Evolutionary conservation across 2,888 invertebrate species (phyloP).

Genomic region (Polydrusus cervinus): DNA sequence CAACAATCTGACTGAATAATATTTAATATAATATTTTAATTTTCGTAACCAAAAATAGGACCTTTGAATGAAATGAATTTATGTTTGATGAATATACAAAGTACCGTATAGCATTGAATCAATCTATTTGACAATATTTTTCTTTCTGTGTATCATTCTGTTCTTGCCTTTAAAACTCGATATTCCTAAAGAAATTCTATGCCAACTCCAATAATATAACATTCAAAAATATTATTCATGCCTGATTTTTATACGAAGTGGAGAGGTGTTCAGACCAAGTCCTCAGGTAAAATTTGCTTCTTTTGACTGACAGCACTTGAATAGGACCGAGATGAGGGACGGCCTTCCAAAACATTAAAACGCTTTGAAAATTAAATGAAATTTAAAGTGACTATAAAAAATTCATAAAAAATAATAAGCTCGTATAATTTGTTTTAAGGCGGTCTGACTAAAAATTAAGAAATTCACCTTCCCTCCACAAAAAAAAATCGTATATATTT

Average conservation of each 20-base stretch:
- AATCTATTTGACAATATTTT: too few species aligned
- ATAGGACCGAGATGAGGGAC: slow-evolving; percentile 39
- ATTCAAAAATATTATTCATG: slow-evolving; percentile 45
- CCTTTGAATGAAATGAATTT: too few species aligned
- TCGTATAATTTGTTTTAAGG: not conserved
- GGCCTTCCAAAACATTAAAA: slow-evolving; percentile 31
- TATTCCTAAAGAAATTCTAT: slow-evolving; percentile 19
- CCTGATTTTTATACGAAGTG: slow-evolving; percentile 32
- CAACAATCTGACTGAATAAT: too few species aligned
- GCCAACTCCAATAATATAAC: slow-evolving; percentile 27
- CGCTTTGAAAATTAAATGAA: slow-evolving; percentile 36
- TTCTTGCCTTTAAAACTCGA: slow-evolving; percentile 9
- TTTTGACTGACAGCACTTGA: slow-evolving; percentile 43
- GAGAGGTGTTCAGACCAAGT: slow-evolving; percentile 31
- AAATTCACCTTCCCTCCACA: not conserved
- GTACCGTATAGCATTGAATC: too few species aligned
- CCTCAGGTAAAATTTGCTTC: slow-evolving; percentile 40
- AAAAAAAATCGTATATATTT: not conserved
- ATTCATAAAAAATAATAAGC: not conserved
- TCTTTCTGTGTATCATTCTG: too few species aligned
- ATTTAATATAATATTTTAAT: too few species aligned
- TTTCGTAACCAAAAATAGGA: too few species aligned
- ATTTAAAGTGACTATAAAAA: not conserved
- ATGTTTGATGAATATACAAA: too few species aligned
- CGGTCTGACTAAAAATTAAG: not conserved